These are phyloP conservation scores for Pluvianellus socialis DNA, from an alignment of 2,113 vertebrate species.

Conservation along the genomic window DNA sequence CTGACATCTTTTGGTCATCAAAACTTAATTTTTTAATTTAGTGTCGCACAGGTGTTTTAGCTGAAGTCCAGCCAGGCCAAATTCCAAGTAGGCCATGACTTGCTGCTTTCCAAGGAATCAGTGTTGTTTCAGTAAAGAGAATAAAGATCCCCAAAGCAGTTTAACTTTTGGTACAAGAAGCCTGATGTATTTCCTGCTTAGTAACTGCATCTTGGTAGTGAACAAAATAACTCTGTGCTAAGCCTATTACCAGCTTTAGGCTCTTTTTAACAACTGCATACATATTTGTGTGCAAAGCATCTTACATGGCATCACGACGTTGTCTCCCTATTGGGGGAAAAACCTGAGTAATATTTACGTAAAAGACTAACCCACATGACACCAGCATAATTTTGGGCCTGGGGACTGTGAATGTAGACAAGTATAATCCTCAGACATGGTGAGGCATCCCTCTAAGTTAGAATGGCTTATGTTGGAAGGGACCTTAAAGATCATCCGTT, in stretches of 20 bases:
- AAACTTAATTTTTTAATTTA: neutral
- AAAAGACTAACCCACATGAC: neutral
- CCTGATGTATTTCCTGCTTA: neutral
- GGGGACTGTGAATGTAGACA: neutral
- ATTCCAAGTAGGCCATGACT: neutral
- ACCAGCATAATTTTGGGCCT: neutral
- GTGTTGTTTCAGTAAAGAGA: neutral
- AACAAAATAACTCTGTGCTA: neutral
- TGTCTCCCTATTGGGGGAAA: neutral
- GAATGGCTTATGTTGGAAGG: no score
- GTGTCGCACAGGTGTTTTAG: neutral
- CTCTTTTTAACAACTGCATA: neutral
- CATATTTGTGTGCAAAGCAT: neutral
- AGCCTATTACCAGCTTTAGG: neutral
- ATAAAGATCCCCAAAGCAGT: neutral
- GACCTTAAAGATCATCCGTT: no score
- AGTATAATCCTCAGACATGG: neutral
- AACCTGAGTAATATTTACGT: neutral
- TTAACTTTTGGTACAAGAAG: neutral
- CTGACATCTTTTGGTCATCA: constrained; percentile 17
- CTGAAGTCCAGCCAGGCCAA: neutral
- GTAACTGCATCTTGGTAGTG: neutral
- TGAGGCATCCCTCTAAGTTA: accelerated
- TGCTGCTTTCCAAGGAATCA: neutral
- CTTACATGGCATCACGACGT: neutral